Base-by-base conservation (phyloP, 2,113 vertebrate genomes). In the Megaceryle maxima region DNA sequence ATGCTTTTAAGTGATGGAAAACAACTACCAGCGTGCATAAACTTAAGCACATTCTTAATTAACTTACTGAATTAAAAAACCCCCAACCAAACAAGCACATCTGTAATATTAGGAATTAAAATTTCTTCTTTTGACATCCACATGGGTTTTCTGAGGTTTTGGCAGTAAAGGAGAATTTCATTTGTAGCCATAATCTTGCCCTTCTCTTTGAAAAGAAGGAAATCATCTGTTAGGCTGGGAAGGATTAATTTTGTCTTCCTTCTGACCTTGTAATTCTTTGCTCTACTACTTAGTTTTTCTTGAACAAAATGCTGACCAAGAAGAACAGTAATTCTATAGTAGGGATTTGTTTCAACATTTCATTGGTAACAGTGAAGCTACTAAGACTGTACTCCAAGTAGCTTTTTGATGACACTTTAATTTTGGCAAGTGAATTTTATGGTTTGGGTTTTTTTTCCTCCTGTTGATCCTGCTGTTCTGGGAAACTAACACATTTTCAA, bases 31-130 rank as follows among this genome's bases (percentile, higher is more conserved):
- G 13, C n/a, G 12, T 6, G 6, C 7, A 9, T 90, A 81, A 88
- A 48, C 6, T 50, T 86, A 10, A 70, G 11, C 19, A 48, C 3
- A 3, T 64, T 86, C 26, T 74, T 68, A 72, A 75, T 53, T 51
- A 59, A 55, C 4, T 5, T 67, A 15, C 21, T 70, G 6, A 16
- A 31, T 83, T 10, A 85, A 75, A 82, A 59, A 86, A 74, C 7
- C 37, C 37, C 37, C 37, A 37, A 37, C 37, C 37, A 37, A 37
- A 16, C 1, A 5, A 69, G 25, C 25, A 18, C 0, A 0, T 51
- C 77, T 87, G 31, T 76, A 68, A 55, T 72, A 39, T 5, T 43
- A 20, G 14, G 50, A 90, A n/a, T 77, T 50, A 29, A 84, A 78
- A 46, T 72, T 1, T 13, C 8, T 63, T 69, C 16, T 64, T 87